Conservation (phyloP, 2,113 vertebrate genomes). For the Peromyscus maniculatus region DNA sequence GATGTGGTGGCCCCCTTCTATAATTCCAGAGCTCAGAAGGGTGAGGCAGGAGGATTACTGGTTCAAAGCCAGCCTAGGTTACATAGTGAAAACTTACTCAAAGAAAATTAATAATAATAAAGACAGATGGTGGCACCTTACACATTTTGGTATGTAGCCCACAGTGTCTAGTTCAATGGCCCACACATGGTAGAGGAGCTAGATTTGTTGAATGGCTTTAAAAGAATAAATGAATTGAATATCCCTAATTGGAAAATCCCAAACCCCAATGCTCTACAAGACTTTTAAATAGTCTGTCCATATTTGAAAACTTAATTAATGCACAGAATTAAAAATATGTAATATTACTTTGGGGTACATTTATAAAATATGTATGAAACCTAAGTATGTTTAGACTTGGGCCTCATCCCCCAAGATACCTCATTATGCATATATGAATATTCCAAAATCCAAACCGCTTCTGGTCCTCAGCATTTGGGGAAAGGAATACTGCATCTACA, state of each 20-base stretch:
- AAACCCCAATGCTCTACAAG: neutral
- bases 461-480: neutral
- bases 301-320: neutral
- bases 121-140: neutral
- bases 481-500: neutral
- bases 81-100: neutral
- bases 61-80: neutral
- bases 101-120: constrained; percentile 5
- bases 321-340: neutral
- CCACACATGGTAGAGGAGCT: neutral
- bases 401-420: neutral
- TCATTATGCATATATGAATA: too few species aligned
- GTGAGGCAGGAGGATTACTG: neutral
- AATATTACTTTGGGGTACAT: neutral
- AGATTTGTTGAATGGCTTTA: neutral
- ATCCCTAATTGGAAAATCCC: neutral
- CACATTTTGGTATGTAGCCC: neutral
- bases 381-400: neutral
- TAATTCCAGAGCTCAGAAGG: neutral
- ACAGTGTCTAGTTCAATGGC: neutral
- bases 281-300: neutral
- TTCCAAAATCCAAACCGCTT: neutral
- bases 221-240: neutral
- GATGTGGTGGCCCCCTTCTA: neutral
- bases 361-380: neutral